phyloP scores from a whole-genome alignment of 2,888 invertebrate genomes.

The Mythimna pallens region DNA sequence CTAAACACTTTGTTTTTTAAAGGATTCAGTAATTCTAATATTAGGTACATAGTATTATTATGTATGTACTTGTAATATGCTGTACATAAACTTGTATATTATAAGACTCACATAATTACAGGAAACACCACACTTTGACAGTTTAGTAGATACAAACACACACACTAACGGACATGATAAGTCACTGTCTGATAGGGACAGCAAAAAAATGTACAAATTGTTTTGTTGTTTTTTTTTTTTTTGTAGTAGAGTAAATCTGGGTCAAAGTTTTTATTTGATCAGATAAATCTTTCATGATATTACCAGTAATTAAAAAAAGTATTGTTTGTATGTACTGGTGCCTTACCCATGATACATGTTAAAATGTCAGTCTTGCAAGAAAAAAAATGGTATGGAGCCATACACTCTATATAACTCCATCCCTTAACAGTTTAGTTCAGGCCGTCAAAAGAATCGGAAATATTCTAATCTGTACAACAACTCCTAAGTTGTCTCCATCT shows the following conservation, averaged over 20 bases:
- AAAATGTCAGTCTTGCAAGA: too few species aligned
- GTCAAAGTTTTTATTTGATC: background rate
- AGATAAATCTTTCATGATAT: background rate
- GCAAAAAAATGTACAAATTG: constrained; percentile 58
- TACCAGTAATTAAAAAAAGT: too few species aligned
- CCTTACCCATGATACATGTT: too few species aligned
- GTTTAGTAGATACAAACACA: constrained; percentile 36
- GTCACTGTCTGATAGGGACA: constrained; percentile 66
- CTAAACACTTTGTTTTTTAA: background rate
- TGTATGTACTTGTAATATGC: constrained; percentile 22
- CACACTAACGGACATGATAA: constrained; percentile 66
- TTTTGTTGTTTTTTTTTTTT: constrained; percentile 1
- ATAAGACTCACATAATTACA: constrained; percentile 78
- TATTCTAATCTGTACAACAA: too few species aligned
- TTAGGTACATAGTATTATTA: background rate
- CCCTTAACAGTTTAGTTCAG: too few species aligned
- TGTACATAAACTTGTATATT: constrained; percentile 70
- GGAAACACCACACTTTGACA: constrained; percentile 74
- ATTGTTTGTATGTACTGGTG: too few species aligned
- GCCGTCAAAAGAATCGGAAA: too few species aligned
- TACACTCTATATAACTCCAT: too few species aligned
- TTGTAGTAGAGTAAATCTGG: background rate
- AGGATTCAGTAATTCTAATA: background rate
- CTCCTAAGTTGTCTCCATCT: too few species aligned
- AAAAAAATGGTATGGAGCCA: too few species aligned